Evolutionary conservation across 2,113 vertebrate species (phyloP), one percentile per base, ranked within the genome.

Genomic region (Platichthys flesus): DNA sequence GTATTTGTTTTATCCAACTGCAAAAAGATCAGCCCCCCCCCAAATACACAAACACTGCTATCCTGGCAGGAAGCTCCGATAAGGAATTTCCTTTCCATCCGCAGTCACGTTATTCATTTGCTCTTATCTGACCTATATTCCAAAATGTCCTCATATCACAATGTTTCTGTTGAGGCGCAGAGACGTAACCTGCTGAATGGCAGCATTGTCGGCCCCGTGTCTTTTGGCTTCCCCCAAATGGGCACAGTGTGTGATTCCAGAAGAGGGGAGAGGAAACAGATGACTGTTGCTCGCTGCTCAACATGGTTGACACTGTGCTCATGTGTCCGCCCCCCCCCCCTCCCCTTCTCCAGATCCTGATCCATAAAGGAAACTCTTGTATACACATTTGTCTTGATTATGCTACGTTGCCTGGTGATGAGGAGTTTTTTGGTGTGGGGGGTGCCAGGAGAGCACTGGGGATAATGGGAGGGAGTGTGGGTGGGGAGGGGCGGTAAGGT

Each of bases 331-430:
- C 66, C 63, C 24, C 24, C 23, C 26, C 20, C 61, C 63, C 63
- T 24, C 21, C 24, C 49, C 66, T 8, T 2, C 63, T 81, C 85
- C 81, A 82, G 71, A 75, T 79, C 71, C 51, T 78, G 81, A 83
- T 91, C 88, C 86, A 91, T 91, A 82, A 90, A 93, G 88, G 90
- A 91, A 93, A 91, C 86, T 85, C 81, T 90, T 90, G 90, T 93
- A 88, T 93, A 90, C 81, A 90, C 85, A 85, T 79, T 81, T 90
- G 89, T 91, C 88, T 92, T 92, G 93, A 93, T 93, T 93, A 90
- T 78, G 80, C 89, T 81, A 47, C 35, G 93, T 94, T 93, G 93
- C 93, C 88, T 90, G 79, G 93, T 58, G 83, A 93, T 90, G 82
- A 73, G 45, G 82, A 85, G 51, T 66, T 84, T 77, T 82, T 20